A percentile compares a stretch with the other conserved stretches of the same genome.
phyloP scores from a whole-genome alignment of 2,113 vertebrate genomes.

The Alligator mississippiensis region DNA sequence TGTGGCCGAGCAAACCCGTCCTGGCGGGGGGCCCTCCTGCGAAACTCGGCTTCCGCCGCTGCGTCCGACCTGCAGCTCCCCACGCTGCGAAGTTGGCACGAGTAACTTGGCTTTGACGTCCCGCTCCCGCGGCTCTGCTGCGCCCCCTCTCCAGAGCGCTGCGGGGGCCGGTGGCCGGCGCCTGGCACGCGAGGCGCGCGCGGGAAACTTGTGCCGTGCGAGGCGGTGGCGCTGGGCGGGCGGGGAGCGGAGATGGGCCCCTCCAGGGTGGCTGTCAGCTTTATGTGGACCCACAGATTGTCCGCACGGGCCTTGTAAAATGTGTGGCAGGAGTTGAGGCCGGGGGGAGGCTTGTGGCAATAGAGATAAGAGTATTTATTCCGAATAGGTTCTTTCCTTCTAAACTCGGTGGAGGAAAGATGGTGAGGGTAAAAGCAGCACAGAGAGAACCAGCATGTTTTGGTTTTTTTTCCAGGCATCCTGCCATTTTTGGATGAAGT shows the following conservation, averaged over 20 bases:
- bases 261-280: background rate
- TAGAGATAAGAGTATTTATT: background rate
- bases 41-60: background rate
- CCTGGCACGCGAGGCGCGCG: background rate
- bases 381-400: background rate
- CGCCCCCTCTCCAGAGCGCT: background rate
- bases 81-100: background rate
- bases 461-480: background rate
- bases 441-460: background rate
- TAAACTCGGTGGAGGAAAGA: background rate
- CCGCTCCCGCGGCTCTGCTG: background rate
- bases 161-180: background rate
- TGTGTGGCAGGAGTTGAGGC: background rate
- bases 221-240: background rate
- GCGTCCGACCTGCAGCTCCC: background rate
- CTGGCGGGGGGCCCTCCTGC: background rate
- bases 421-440: background rate
- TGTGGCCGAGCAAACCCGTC: conserved; percentile 4
- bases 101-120: background rate
- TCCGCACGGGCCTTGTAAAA: background rate
- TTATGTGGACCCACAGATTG: background rate
- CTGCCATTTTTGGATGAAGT: background rate
- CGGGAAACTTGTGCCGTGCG: background rate
- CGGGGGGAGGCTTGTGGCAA: background rate
- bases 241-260: background rate